Percentiles rank a stretch among this genome's conserved stretches.
phyloP scores from a whole-genome alignment of 2,888 invertebrate species.

The Erebia epiphron region DNA sequence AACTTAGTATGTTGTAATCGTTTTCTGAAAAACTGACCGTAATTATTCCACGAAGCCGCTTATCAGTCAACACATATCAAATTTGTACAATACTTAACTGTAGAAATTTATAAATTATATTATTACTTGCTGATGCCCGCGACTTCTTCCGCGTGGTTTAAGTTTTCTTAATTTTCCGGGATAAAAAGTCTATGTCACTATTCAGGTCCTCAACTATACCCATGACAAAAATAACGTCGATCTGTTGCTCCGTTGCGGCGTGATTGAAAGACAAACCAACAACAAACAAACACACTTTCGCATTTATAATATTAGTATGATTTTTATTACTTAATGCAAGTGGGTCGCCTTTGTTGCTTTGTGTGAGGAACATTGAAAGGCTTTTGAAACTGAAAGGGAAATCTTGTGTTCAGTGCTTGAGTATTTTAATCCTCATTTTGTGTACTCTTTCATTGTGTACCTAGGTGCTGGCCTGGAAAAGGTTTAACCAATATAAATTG shows the following conservation, averaged over 20 bases:
- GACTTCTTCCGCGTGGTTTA: too few species aligned
- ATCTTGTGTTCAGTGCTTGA: neutral
- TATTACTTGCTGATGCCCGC: neutral
- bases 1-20: constrained; percentile 43
- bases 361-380: neutral
- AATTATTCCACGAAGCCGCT: constrained; percentile 33
- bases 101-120: constrained; percentile 13
- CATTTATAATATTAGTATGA: too few species aligned
- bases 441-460: too few species aligned
- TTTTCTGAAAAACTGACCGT: constrained; percentile 33
- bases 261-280: too few species aligned
- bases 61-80: constrained; percentile 33
- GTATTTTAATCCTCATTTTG: neutral
- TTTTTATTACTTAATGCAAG: neutral
- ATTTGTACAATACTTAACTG: constrained; percentile 18
- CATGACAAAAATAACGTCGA: too few species aligned
- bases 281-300: too few species aligned
- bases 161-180: too few species aligned
- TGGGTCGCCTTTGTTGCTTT: constrained; percentile 12
- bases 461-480: too few species aligned
- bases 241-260: too few species aligned
- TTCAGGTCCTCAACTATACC: too few species aligned
- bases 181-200: too few species aligned
- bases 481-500: too few species aligned
- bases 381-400: constrained; percentile 1